Conservation (phyloP, 2,888 invertebrate genomes). For the Rotaria sp. region DNA sequence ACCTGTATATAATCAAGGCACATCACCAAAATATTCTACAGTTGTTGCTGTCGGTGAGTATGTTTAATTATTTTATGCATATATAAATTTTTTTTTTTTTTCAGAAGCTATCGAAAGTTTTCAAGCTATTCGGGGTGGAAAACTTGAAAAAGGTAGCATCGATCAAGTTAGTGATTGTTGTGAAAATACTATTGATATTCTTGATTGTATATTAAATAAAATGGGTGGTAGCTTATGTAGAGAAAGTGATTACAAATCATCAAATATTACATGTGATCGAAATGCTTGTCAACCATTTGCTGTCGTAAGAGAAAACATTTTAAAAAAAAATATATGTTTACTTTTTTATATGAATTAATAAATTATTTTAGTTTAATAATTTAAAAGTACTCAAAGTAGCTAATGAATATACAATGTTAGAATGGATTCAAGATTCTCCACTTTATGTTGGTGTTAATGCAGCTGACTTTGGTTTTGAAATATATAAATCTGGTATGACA, state of each 20-base stretch:
- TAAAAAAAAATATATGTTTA: too few species aligned
- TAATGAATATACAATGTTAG: not conserved
- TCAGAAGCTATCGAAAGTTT: not conserved
- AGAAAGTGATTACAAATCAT: not conserved
- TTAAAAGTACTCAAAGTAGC: not conserved
- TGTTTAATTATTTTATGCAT: not conserved
- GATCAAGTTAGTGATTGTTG: not conserved
- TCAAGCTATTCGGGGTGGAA: not conserved
- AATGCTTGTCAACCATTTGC: not conserved
- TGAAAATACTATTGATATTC: not conserved
- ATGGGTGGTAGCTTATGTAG: not conserved
- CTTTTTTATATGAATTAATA: too few species aligned
- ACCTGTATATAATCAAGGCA: conserved; percentile 7
- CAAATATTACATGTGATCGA: not conserved
- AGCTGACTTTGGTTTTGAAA: not conserved
- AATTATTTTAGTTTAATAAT: not conserved
- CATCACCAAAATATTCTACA: not conserved
- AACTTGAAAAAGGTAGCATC: not conserved
- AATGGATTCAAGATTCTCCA: not conserved
- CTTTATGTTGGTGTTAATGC: not conserved
- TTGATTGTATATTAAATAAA: not conserved
- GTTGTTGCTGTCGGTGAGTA: not conserved
- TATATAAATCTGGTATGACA: not conserved
- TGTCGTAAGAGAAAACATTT: not conserved
- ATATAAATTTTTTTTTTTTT: not conserved